Evolutionary conservation across 2,797 vertebrate species (phyloP).

Genomic region (Morus bassanus): DNA sequence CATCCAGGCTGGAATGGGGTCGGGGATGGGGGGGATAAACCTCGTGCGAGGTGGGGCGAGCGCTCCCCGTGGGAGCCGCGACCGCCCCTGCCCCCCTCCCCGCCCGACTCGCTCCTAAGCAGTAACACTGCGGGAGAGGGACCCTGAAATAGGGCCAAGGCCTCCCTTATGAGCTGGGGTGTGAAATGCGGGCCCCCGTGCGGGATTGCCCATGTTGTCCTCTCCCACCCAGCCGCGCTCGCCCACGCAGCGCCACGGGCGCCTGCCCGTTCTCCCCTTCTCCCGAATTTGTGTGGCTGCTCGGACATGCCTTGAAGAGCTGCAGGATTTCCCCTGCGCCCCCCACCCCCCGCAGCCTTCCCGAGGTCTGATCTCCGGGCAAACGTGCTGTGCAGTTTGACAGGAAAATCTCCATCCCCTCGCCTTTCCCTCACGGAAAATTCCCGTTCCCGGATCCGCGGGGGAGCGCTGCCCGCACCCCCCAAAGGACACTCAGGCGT

Average conservation of each 20-base stretch:
- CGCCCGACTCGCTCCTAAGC: not conserved
- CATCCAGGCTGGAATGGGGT: not conserved
- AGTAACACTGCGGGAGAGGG: not conserved
- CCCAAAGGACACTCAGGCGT: not conserved
- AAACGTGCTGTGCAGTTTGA: not conserved
- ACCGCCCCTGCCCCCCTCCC: not conserved
- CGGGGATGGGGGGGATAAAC: not conserved
- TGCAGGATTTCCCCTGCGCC: not conserved
- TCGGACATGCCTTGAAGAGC: not conserved
- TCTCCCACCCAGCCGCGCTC: not conserved
- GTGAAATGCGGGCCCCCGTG: not conserved
- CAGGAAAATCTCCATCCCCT: not conserved
- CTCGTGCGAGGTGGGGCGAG: not conserved
- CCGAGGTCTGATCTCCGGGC: not conserved
- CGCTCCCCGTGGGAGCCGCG: not conserved
- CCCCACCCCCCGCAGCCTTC: not conserved
- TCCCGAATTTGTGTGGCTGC: not conserved
- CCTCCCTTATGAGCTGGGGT: not conserved
- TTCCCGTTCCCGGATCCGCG: not conserved
- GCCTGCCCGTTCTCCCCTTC: not conserved
- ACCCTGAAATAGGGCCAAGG: not conserved
- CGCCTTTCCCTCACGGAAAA: not conserved
- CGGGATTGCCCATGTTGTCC: not conserved
- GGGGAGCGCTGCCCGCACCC: not conserved
- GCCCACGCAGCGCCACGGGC: not conserved